Evolutionary conservation across 2,113 vertebrate genomes (phyloP), one percentile per base, ranked within the genome.

Genomic region (Cettia cetti): DNA sequence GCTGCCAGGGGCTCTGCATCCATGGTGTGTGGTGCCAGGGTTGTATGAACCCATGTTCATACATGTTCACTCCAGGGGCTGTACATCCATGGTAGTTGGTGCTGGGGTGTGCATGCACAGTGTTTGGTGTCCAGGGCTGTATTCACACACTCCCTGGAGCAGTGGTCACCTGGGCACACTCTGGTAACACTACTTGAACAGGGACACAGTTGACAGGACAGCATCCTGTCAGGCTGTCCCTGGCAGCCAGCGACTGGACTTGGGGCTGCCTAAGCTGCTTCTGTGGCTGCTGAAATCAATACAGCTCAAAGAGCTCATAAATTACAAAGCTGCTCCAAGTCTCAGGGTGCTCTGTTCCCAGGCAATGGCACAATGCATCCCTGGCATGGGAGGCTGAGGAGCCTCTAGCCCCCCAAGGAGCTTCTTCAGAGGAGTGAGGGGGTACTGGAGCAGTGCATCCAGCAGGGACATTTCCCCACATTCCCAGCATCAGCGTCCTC

Each of bases 161-260:
- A 1, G 3, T 2, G 53, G 5, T 33, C 2, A 35, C 49, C 15
- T 0, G 21, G 59, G 27, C 30, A 21, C 22, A 1, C 7, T 24
- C 11, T 4, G 33, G n/a, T 35, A 40, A 7, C 39, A 0, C 10
- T 3, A 27, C 11, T 47, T 0, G 8, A 27, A 8, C 45, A 24
- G 40, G 24, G 53, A 13, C 23, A 74, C 17, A 3, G 77, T 45
- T 7, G 20, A 22, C 4, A 26, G 23, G 15, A 6, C 66, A 75
- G n/a, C 11, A 24, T 54, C 39, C 79, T 3, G 1, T 2, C 59
- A 72, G 59, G 6, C 45, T 50, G 66, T 64, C 10, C 17, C 83
- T 76, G 82, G 80, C 70, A 61, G 26, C 47, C 52, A 20, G 35
- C 0, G 0, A 5, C 30, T 39, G n/a, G 35, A 7, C 28, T 0